Percentiles rank a stretch among this genome's conserved stretches.
phyloP scores from a whole-genome alignment of 1,140 invertebrate species.

The Zaprionus inermis region DNA sequence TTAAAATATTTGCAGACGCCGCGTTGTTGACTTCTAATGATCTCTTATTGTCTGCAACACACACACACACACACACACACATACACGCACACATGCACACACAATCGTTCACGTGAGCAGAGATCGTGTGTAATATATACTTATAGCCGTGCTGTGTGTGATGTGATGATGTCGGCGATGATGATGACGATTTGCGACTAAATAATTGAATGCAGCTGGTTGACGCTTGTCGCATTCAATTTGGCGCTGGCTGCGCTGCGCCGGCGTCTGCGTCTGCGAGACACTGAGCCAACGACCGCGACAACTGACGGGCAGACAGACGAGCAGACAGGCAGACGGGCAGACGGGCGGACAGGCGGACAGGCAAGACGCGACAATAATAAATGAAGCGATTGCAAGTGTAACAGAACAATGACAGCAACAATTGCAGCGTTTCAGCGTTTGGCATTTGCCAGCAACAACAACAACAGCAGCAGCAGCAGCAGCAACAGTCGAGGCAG shows the following conservation, averaged over 20 bases:
- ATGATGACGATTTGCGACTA: constrained; percentile 75
- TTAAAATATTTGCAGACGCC: constrained; percentile 81
- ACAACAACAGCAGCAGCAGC: constrained; percentile 35
- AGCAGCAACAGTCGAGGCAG: constrained; percentile 28
- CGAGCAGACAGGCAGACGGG: constrained; percentile 23
- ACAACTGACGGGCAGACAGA: constrained; percentile 57
- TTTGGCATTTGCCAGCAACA: constrained; percentile 80
- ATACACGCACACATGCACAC: constrained; percentile 7
- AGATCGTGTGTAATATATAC: constrained; percentile 49
- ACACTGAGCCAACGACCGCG: constrained; percentile 80
- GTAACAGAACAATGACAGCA: constrained; percentile 83
- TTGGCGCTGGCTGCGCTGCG: constrained; percentile 55
- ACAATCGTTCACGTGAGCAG: background rate
- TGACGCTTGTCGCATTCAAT: constrained; percentile 81
- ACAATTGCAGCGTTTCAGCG: constrained; percentile 81
- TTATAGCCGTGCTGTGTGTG: constrained; percentile 31
- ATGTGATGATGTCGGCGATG: constrained; percentile 48
- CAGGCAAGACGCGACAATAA: constrained; percentile 67
- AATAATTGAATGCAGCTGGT: constrained; percentile 82
- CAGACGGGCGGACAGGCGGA: constrained; percentile 41
- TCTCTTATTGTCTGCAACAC: constrained; percentile 79
- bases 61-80: constrained; percentile 7
- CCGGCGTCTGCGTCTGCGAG: constrained; percentile 67
- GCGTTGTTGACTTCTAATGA: constrained; percentile 77
- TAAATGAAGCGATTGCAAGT: constrained; percentile 82